Evolutionary conservation across 2,113 vertebrate species (phyloP).

Genomic region (Chionomys nivalis): DNA sequence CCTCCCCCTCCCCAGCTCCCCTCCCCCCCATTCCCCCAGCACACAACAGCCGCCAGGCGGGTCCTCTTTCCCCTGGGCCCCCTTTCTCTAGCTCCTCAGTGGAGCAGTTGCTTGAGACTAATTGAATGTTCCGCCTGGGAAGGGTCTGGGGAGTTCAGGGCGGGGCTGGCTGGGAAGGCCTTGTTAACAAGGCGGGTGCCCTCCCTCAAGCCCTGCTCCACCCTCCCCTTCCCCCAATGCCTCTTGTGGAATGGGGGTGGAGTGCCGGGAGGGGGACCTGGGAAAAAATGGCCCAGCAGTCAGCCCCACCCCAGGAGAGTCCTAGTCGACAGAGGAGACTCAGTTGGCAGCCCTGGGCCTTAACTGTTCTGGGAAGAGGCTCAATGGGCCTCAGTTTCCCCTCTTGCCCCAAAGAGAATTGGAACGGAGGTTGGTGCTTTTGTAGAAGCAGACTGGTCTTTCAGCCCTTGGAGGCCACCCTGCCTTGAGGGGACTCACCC

Average conservation of each 20-base stretch:
- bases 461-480: no score
- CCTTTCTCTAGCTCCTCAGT: constrained; percentile 84
- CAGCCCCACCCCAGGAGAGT: background rate
- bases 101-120: constrained; percentile 90
- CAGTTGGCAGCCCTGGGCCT: rapidly evolving
- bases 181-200: constrained; percentile 63
- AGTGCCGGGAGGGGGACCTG: background rate
- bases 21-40: constrained; percentile 33
- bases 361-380: rapidly evolving
- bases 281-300: constrained; percentile 6
- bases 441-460: background rate
- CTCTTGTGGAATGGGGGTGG: background rate
- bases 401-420: background rate
- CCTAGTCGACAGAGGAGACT: no score
- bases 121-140: constrained; percentile 90
- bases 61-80: constrained; percentile 71
- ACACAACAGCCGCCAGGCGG: constrained; percentile 52
- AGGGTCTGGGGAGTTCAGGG: constrained; percentile 56
- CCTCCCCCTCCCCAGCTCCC: constrained; percentile 64
- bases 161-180: constrained; percentile 55
- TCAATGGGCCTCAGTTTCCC: background rate
- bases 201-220: background rate
- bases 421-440: background rate
- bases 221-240: background rate
- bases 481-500: background rate